Percentiles rank a stretch among this genome's conserved stretches.
Conservation (phyloP, 2,797 vertebrate genomes). For the Lagorchestes hirsutus region DNA sequence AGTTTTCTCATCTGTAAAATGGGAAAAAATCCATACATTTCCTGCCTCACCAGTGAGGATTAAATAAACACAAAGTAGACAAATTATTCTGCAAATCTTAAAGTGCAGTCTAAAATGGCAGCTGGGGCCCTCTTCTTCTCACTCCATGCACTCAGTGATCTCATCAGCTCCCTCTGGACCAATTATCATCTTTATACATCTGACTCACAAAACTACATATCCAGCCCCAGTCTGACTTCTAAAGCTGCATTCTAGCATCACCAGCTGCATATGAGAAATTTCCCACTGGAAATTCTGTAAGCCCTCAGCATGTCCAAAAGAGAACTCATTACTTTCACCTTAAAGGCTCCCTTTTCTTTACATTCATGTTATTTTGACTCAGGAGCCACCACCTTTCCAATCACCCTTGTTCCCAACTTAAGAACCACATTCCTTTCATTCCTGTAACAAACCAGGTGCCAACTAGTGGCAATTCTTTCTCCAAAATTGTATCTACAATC, state of each 20-base stretch:
- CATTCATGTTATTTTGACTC: background rate
- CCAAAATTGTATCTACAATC: background rate
- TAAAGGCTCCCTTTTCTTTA: background rate
- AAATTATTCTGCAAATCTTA: background rate
- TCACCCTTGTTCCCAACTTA: background rate
- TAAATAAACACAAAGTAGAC: background rate
- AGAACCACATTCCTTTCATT: background rate
- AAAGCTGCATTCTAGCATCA: background rate
- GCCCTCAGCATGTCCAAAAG: background rate
- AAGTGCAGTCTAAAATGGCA: background rate
- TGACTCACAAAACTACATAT: background rate
- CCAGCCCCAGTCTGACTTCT: background rate
- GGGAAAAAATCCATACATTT: background rate
- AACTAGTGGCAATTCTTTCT: background rate
- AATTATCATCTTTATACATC: background rate
- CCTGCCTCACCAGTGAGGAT: conserved; percentile 40
- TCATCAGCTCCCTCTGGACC: background rate
- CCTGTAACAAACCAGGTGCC: background rate
- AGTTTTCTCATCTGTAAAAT: conserved; percentile 44
- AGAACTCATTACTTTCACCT: background rate
- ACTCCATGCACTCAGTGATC: background rate
- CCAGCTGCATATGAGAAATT: background rate
- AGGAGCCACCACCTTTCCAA: background rate
- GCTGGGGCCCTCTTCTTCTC: background rate
- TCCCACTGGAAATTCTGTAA: background rate